Evolutionary conservation across 2,797 vertebrate species (phyloP).

Genomic region (Carduelis carduelis): DNA sequence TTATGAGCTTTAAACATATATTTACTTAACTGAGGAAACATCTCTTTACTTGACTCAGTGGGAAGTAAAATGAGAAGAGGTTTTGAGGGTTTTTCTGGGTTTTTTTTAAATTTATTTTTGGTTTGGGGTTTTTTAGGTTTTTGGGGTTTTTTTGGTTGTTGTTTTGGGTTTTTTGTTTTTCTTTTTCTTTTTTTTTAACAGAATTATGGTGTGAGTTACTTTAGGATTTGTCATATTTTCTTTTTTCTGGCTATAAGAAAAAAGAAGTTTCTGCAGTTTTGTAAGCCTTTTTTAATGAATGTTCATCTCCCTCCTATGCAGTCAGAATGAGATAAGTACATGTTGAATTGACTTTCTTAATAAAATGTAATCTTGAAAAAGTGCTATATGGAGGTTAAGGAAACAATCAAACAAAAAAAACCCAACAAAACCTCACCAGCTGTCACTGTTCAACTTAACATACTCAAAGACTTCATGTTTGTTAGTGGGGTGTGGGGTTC

Average conservation of each 20-base stretch:
- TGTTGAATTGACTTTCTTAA: neutral
- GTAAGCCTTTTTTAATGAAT: neutral
- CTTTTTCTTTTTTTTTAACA: too few species aligned
- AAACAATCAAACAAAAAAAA: neutral
- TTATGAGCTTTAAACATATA: neutral
- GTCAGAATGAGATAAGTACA: neutral
- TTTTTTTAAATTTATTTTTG: too few species aligned
- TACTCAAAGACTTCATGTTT: neutral
- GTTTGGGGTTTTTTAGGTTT: too few species aligned
- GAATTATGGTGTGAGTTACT: neutral
- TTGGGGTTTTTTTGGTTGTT: neutral
- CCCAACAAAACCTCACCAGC: accelerated
- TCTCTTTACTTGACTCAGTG: neutral
- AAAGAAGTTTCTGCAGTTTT: neutral
- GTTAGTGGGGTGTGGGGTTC: accelerated
- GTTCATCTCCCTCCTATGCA: neutral
- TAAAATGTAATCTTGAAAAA: neutral
- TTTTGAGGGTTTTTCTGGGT: accelerated
- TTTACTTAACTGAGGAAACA: neutral
- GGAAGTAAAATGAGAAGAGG: neutral
- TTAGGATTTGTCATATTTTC: neutral
- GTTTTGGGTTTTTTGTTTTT: neutral
- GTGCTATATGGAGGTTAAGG: neutral
- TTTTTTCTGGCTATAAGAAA: neutral
- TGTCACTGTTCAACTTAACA: neutral